These are phyloP conservation scores for Yponomeuta cagnagella DNA, from an alignment of 2,888 invertebrate species.

Conservation along the genomic window DNA sequence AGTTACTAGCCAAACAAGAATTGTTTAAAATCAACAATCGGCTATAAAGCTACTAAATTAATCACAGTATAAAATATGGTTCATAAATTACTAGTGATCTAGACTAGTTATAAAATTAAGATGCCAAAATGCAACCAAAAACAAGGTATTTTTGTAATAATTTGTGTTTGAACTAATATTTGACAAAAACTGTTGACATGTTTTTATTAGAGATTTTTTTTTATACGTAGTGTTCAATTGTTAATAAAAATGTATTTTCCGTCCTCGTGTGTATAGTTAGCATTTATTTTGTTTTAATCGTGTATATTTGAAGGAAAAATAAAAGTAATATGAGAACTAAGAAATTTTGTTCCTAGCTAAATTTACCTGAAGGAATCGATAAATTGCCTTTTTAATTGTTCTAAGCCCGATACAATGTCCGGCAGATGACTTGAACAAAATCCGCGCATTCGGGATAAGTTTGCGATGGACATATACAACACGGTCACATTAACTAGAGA, in stretches of 20 bases:
- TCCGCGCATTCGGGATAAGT: no score
- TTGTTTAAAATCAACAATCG: no score
- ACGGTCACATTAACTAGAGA: no score
- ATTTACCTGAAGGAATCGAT: no score
- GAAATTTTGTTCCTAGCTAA: no score
- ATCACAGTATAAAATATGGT: not conserved
- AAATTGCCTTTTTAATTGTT: no score
- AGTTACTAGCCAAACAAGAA: no score
- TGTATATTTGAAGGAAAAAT: conserved; percentile 17
- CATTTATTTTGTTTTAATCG: conserved; percentile 42
- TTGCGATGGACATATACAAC: no score
- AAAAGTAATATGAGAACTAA: not conserved
- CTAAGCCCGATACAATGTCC: no score
- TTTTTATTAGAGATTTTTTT: conserved; percentile 20
- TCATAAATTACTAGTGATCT: conserved; percentile 8
- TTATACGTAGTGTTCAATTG: conserved; percentile 23
- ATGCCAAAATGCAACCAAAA: conserved; percentile 27
- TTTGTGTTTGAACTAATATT: conserved; percentile 16
- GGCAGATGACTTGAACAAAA: no score
- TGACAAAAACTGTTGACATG: conserved; percentile 19
- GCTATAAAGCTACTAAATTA: no score
- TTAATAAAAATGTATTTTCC: conserved; percentile 38
- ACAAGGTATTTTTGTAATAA: conserved; percentile 20
- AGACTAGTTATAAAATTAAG: not conserved
- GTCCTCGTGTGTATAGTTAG: conserved; percentile 44